phyloP scores from a whole-genome alignment of 1,140 invertebrate species.

The Hyles vespertilio region DNA sequence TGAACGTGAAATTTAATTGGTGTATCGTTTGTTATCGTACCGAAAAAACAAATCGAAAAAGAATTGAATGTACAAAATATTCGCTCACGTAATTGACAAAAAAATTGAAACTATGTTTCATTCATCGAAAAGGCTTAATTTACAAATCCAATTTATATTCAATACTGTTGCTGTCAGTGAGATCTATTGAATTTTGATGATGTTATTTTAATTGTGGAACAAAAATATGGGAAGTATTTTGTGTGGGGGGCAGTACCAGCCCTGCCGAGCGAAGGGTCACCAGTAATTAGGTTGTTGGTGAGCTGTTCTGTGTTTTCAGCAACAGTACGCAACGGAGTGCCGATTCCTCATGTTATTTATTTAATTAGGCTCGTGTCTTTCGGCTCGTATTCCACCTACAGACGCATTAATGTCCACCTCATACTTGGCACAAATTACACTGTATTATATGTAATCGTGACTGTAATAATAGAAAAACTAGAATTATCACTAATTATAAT shows the following conservation, averaged over 20 bases:
- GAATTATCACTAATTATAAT: too few relatives aligned
- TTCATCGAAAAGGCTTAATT: constrained; percentile 23
- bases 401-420: background rate
- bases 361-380: constrained; percentile 37
- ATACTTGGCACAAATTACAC: too few relatives aligned
- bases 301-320: constrained; percentile 53
- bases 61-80: constrained; percentile 9
- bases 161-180: constrained; percentile 24
- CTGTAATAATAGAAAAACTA: too few relatives aligned
- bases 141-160: constrained; percentile 29
- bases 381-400: constrained; percentile 15
- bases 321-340: constrained; percentile 34
- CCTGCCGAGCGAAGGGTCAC: constrained; percentile 46
- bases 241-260: constrained; percentile 19
- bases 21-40: too few relatives aligned
- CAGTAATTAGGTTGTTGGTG: constrained; percentile 51
- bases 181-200: constrained; percentile 24
- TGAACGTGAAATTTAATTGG: background rate
- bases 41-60: background rate
- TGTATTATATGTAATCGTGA: too few relatives aligned
- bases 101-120: constrained; percentile 17
- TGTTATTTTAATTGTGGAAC: constrained; percentile 15
- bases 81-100: constrained; percentile 17
- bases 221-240: background rate
- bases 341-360: constrained; percentile 52